phyloP scores from a whole-genome alignment of 2,888 invertebrate genomes.

The Cephus nigrinus region DNA sequence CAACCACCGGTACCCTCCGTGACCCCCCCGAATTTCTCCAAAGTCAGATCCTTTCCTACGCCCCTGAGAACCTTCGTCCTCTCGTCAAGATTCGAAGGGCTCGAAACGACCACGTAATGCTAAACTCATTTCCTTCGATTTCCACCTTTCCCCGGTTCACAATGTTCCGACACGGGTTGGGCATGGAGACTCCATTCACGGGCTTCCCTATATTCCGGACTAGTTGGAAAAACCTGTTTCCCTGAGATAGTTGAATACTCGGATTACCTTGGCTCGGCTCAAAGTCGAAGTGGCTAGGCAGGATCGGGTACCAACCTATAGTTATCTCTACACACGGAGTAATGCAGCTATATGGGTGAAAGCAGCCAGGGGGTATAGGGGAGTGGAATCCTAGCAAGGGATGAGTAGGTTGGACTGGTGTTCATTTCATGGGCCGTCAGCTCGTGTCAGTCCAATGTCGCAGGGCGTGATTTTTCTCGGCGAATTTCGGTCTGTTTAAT shows the following conservation, averaged over 20 bases:
- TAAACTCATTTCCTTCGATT: neutral
- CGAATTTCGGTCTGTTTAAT: constrained; percentile 59
- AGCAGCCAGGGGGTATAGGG: neutral
- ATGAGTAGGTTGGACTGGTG: constrained; percentile 41
- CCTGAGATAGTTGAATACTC: neutral
- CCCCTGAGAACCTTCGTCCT: neutral
- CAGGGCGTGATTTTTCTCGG: constrained; percentile 56
- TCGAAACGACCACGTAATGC: neutral
- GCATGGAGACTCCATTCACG: neutral
- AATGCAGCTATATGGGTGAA: neutral
- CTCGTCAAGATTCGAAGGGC: neutral
- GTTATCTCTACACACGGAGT: neutral
- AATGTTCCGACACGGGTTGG: neutral
- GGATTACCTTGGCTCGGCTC: neutral
- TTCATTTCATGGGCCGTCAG: constrained; percentile 65
- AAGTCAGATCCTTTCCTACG: too few species aligned
- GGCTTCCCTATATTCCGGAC: neutral
- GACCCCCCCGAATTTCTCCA: neutral
- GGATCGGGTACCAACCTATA: neutral
- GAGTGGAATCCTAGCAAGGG: neutral
- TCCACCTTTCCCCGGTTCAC: neutral
- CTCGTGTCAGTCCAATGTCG: constrained; percentile 58
- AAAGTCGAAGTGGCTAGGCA: neutral
- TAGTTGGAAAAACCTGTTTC: neutral
- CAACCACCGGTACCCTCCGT: neutral